phyloP scores from a whole-genome alignment of 2,888 invertebrate genomes.

The Rutpela maculata region DNA sequence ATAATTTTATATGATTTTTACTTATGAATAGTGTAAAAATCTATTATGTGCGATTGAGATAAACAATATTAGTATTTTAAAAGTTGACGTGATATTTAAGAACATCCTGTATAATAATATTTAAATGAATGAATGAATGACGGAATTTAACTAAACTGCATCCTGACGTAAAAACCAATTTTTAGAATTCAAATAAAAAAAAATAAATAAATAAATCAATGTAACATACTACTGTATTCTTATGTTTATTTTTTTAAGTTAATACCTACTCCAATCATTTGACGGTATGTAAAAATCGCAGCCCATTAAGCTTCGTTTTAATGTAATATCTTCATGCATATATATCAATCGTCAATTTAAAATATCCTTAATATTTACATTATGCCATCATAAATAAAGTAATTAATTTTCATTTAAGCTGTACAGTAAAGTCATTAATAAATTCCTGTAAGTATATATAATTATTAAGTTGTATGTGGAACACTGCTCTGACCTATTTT shows the following conservation, averaged over 20 bases:
- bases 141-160: too few relatives aligned
- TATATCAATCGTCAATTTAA: conserved; percentile 15
- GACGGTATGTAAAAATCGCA: too few relatives aligned
- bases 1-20: too few relatives aligned
- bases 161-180: background rate
- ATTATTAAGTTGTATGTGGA: conserved; percentile 17
- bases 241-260: background rate
- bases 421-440: conserved; percentile 31
- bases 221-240: background rate
- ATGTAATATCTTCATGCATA: background rate
- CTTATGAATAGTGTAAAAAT: too few relatives aligned
- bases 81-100: too few relatives aligned
- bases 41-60: too few relatives aligned
- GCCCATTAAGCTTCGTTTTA: background rate
- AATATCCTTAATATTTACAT: conserved; percentile 29
- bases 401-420: conserved; percentile 32
- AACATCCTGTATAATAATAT: too few relatives aligned
- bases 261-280: too few relatives aligned
- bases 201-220: background rate
- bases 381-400: conserved; percentile 28
- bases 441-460: conserved; percentile 15
- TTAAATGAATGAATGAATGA: too few relatives aligned
- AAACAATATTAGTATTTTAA: too few relatives aligned
- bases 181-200: background rate
- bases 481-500: conserved; percentile 30